These are phyloP conservation scores for Hoplostethus mediterraneus DNA, from an alignment of 2,797 vertebrate genomes.

Conservation along the genomic window DNA sequence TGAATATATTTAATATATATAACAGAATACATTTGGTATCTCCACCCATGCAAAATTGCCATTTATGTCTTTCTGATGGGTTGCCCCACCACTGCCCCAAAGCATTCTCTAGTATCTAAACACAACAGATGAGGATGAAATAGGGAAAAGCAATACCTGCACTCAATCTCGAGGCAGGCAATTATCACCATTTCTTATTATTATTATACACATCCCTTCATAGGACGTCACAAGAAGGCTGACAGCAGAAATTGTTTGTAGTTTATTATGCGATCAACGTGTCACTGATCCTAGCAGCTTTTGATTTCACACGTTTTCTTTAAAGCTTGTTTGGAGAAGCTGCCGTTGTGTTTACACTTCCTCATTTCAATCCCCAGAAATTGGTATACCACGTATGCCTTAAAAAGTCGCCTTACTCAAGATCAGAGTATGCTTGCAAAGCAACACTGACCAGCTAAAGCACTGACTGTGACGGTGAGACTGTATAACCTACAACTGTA, in stretches of 20 bases:
- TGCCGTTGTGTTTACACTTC: constrained; percentile 51
- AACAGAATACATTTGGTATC: constrained; percentile 12
- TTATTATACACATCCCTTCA: background rate
- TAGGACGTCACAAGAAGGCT: background rate
- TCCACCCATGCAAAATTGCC: constrained; percentile 2
- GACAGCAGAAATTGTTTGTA: background rate
- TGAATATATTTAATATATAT: constrained; percentile 29
- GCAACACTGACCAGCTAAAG: constrained; percentile 36
- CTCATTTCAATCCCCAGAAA: constrained; percentile 40
- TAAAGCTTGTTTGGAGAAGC: constrained; percentile 45
- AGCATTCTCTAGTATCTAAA: constrained; percentile 6
- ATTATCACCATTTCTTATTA: constrained; percentile 2
- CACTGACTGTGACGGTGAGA: background rate
- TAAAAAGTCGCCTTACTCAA: constrained; percentile 23
- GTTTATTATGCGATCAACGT: background rate
- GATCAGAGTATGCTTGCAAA: constrained; percentile 24
- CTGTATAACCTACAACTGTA: background rate
- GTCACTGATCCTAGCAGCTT: background rate
- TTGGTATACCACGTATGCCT: constrained; percentile 27
- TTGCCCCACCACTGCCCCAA: constrained; percentile 24
- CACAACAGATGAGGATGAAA: background rate
- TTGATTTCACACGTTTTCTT: background rate
- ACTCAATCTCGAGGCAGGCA: constrained; percentile 4
- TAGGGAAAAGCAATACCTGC: background rate
- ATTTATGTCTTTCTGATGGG: background rate